Evolutionary conservation across 2,113 vertebrate species (phyloP), one percentile per base, ranked within the genome.

Genomic region (Syngnathus floridae): DNA sequence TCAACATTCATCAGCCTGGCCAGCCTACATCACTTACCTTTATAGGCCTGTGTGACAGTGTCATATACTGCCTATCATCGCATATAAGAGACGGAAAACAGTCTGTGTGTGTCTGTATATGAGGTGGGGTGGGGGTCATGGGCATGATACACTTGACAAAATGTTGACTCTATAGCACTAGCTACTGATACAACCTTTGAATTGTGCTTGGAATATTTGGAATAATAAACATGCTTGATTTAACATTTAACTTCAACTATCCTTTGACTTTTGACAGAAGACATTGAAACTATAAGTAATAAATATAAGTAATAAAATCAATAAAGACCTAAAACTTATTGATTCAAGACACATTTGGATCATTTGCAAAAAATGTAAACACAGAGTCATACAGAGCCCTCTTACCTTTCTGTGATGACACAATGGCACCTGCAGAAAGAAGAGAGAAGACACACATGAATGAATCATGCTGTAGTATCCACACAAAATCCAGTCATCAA

Each of bases 361-460:
- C 26, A 31, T 31, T 31, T 31, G 2, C 26, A 31, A 31, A 31
- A 31, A 31, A 31, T 31, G 26, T 31, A 31, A 31, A 31, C 26
- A 3, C 26, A 31, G 26, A 31, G 26, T 31, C 26, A 31, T 31
- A 31, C 26, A 72, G 51, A 22, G 54, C 65, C 49, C 71, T 77
- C 88, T 89, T 88, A 91, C 90, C 90, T 88, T 81, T 83, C 66
- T 88, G 88, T 38, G 89, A 83, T 70, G 90, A 88, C 71, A 91
- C 72, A 5, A 72, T 66, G 67, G 90, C 76, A 74, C 82, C 90
- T 91, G 82, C 26, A 78, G 72, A 82, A 62, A 71, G 78, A 69
- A 77, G 76, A 82, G 46, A 82, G 38, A 54, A 69, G 46, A 76
- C 59, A 63, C 35, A 84, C 62, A 78, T 48, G n/a, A 73, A 62